These are phyloP conservation scores for Cairina moschata DNA, from an alignment of 2,113 vertebrate genomes.

Conservation along the genomic window DNA sequence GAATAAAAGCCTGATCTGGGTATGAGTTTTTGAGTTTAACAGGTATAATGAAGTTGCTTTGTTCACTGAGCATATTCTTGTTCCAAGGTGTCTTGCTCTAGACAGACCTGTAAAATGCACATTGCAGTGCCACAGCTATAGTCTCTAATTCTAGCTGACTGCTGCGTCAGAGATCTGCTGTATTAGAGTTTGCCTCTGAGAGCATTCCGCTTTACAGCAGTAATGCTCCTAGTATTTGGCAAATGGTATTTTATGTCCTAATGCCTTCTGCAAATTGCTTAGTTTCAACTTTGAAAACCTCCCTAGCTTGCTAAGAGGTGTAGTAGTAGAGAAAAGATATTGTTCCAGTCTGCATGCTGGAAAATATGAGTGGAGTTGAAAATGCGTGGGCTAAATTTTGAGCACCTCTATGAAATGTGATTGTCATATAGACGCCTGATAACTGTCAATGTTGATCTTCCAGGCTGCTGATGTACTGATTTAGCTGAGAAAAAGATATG, in stretches of 20 bases:
- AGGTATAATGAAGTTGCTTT: background rate
- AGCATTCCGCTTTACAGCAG: background rate
- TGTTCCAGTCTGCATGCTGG: background rate
- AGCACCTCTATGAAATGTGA: slow-evolving; percentile 31
- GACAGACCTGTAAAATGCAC: background rate
- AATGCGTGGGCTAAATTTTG: background rate
- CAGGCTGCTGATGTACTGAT: slow-evolving; percentile 30
- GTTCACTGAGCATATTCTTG: background rate
- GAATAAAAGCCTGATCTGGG: background rate
- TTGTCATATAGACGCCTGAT: background rate
- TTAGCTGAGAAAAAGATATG: background rate
- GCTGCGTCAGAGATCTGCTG: background rate
- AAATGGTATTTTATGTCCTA: slow-evolving; percentile 13
- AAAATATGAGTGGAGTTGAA: background rate
- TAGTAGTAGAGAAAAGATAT: background rate
- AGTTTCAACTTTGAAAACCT: background rate
- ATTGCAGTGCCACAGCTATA: background rate
- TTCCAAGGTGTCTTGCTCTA: background rate
- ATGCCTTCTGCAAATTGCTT: background rate
- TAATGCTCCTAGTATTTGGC: background rate
- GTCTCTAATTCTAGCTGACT: background rate
- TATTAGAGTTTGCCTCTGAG: background rate
- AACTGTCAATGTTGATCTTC: slow-evolving; percentile 6
- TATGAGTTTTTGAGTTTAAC: background rate
- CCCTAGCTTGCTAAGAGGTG: background rate